These are phyloP conservation scores for Esox niger DNA, from an alignment of 2,113 vertebrate genomes.

Conservation along the genomic window DNA sequence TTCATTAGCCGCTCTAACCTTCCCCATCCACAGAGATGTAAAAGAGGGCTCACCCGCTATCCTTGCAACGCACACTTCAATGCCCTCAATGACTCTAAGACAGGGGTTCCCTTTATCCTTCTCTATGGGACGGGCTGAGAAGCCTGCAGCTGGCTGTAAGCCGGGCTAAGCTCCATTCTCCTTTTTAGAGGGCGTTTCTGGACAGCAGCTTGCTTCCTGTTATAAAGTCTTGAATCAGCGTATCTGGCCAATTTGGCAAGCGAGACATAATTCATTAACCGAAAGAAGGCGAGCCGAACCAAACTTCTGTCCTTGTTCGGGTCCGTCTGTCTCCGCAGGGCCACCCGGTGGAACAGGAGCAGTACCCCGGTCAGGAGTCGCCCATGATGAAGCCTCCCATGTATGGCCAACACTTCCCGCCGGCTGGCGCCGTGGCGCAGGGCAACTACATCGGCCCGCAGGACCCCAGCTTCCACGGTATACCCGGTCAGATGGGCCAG, in stretches of 20 bases:
- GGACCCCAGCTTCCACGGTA: slow-evolving; percentile 80
- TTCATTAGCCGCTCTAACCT: not conserved
- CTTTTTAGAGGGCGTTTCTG: no score
- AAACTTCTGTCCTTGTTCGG: not conserved
- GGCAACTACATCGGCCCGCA: slow-evolving; percentile 77
- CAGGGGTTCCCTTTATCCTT: no score
- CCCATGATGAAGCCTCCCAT: slow-evolving; percentile 77
- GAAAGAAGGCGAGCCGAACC: not conserved
- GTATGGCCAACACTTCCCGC: slow-evolving; percentile 84
- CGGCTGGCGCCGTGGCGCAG: slow-evolving; percentile 77
- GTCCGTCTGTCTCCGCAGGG: slow-evolving; percentile 64
- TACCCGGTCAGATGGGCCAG: slow-evolving; percentile 73
- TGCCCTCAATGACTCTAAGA: no score
- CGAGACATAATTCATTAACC: not conserved
- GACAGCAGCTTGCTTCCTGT: no score
- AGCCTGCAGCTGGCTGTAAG: no score
- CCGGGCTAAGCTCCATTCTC: no score
- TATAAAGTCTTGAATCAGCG: no score
- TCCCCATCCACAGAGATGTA: not conserved
- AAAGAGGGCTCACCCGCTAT: no score
- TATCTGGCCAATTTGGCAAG: no score
- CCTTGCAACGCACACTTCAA: no score
- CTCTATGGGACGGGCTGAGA: no score
- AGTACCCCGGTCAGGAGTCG: slow-evolving; percentile 78
- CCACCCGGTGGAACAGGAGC: slow-evolving; percentile 83